Percentiles rank a stretch among this genome's conserved stretches.
Conservation (phyloP, 2,888 invertebrate genomes). For the Mythimna impura region DNA sequence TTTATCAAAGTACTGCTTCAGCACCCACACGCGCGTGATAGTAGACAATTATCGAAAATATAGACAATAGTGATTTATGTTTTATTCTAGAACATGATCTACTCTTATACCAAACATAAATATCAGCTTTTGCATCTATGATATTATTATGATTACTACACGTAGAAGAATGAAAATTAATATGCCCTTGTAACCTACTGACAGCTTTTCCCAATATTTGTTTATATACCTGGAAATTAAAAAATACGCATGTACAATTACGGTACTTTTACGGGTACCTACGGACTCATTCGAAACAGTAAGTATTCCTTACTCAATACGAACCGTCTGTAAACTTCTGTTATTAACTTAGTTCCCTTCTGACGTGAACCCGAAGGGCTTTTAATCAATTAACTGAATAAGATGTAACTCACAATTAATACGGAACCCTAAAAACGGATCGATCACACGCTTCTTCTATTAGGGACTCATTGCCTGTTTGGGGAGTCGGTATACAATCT, state of each 20-base stretch:
- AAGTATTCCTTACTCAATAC: slow-evolving; percentile 24
- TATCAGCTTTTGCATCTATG: too few species aligned
- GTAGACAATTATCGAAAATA: too few species aligned
- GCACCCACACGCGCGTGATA: too few species aligned
- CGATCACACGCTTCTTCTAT: slow-evolving; percentile 33
- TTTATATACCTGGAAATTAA: too few species aligned
- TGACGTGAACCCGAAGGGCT: slow-evolving; percentile 24
- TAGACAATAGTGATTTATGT: too few species aligned
- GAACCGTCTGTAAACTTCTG: slow-evolving; percentile 24
- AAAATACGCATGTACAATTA: neutral
- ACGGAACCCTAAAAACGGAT: slow-evolving; percentile 31
- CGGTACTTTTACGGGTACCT: neutral
- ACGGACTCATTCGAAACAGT: neutral
- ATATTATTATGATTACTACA: too few species aligned
- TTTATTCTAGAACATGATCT: too few species aligned
- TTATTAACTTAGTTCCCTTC: slow-evolving; percentile 42
- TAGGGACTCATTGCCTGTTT: slow-evolving; percentile 13
- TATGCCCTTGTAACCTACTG: too few species aligned
- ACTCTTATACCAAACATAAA: too few species aligned
- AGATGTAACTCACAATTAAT: slow-evolving; percentile 29
- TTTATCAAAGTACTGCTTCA: too few species aligned
- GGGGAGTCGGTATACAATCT: slow-evolving; percentile 8
- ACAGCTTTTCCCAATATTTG: too few species aligned
- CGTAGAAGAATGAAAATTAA: too few species aligned
- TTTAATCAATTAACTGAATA: slow-evolving; percentile 53